Evolutionary conservation across 2,888 invertebrate species (phyloP).

Genomic region (Drosophila percnosoma): DNA sequence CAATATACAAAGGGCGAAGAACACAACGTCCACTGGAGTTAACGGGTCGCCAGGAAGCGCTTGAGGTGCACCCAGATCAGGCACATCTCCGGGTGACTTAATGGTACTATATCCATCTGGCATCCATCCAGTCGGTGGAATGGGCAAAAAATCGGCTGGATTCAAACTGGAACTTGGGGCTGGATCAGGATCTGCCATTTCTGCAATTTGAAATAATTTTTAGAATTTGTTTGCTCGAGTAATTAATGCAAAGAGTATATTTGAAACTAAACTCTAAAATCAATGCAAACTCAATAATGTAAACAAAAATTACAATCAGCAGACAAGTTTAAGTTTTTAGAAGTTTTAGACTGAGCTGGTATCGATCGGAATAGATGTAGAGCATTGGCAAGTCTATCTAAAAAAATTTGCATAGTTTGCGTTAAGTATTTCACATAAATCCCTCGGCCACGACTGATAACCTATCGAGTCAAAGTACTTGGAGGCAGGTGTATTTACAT

Average conservation of each 20-base stretch:
- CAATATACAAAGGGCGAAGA: neutral
- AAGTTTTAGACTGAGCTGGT: too few relatives aligned
- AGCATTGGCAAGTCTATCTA: neutral
- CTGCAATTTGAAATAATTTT: neutral
- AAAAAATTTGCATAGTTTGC: conserved; percentile 7
- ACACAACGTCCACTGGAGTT: neutral
- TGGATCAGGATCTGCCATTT: neutral
- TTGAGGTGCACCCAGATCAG: neutral
- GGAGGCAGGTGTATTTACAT: conserved; percentile 41
- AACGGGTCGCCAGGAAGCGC: neutral
- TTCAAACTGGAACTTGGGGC: neutral
- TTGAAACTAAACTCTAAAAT: neutral
- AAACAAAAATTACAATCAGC: neutral
- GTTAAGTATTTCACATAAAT: conserved; percentile 12
- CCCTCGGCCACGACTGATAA: conserved; percentile 27
- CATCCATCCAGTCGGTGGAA: neutral
- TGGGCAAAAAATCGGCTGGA: neutral
- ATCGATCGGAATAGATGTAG: neutral
- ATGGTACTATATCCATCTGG: neutral
- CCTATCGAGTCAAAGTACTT: conserved; percentile 31
- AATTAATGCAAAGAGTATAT: neutral
- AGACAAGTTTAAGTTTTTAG: neutral
- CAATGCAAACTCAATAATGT: neutral
- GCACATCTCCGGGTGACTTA: neutral
- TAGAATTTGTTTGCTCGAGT: neutral